These are phyloP conservation scores for Plecotus auritus DNA, from an alignment of 2,113 vertebrate genomes.

Conservation along the genomic window DNA sequence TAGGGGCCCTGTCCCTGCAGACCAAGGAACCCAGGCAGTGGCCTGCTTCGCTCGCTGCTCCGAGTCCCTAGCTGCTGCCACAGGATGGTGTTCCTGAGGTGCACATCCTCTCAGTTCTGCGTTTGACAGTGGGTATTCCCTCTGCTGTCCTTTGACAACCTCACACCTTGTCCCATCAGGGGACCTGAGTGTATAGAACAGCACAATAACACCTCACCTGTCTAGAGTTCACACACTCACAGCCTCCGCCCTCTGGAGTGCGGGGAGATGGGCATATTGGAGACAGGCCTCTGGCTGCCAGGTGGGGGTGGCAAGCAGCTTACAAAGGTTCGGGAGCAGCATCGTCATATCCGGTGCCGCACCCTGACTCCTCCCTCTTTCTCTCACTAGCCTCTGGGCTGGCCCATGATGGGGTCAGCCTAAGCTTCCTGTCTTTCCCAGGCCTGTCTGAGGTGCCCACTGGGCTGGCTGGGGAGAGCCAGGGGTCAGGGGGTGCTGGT, in stretches of 20 bases:
- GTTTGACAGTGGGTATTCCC: background rate
- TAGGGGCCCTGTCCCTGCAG: background rate
- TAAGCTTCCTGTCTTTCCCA: accelerated
- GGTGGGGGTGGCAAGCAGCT: background rate
- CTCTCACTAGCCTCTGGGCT: background rate
- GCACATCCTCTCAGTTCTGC: background rate
- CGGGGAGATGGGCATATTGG: background rate
- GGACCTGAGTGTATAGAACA: background rate
- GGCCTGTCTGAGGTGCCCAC: accelerated
- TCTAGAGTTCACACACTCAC: background rate
- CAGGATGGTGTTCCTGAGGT: background rate
- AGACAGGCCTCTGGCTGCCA: background rate
- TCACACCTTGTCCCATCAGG: accelerated
- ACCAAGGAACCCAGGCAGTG: accelerated
- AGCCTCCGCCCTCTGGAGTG: background rate
- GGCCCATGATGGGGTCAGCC: too few relatives aligned
- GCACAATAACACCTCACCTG: background rate
- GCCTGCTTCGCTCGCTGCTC: background rate
- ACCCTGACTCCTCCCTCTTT: background rate
- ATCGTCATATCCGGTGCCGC: accelerated
- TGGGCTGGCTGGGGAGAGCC: background rate
- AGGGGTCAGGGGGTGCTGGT: background rate
- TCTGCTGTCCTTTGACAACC: background rate
- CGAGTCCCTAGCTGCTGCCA: background rate
- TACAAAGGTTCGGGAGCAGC: background rate